Evolutionary conservation across 2,888 invertebrate species (phyloP).

Genomic region (Noctua fimbriata): DNA sequence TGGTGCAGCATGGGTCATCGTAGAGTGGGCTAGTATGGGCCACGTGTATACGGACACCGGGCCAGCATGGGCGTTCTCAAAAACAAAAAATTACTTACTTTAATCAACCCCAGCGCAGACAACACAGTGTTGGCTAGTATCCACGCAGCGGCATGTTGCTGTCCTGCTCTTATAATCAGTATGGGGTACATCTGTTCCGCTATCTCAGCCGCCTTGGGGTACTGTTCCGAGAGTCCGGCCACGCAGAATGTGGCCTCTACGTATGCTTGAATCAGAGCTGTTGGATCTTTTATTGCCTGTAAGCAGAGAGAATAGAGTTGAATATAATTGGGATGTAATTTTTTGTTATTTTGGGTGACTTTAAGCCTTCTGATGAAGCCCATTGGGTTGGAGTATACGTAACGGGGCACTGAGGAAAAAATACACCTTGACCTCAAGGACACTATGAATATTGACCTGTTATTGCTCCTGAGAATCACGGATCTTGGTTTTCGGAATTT

Average conservation of each 20-base stretch:
- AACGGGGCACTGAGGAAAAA: too few relatives aligned
- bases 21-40: too few relatives aligned
- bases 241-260: constrained; percentile 89
- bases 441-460: too few relatives aligned
- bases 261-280: constrained; percentile 81
- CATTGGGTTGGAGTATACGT: too few relatives aligned
- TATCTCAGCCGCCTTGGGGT: constrained; percentile 19
- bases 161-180: constrained; percentile 79
- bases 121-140: constrained; percentile 92
- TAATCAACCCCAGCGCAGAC: constrained; percentile 92
- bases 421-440: too few relatives aligned
- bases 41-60: too few relatives aligned
- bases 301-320: not conserved
- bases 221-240: constrained; percentile 81
- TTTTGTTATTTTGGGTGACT: too few relatives aligned
- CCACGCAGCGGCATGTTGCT: constrained; percentile 82
- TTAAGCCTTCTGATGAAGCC: too few relatives aligned
- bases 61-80: too few relatives aligned
- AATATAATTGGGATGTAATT: not conserved
- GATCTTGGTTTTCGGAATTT: too few relatives aligned
- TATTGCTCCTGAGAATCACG: too few relatives aligned
- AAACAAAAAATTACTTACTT: constrained; percentile 86
- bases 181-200: constrained; percentile 88
- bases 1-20: too few relatives aligned
- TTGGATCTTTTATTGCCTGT: constrained; percentile 79